These are phyloP conservation scores for Criorhina ranunculi DNA, from an alignment of 2,888 invertebrate genomes.

Conservation along the genomic window DNA sequence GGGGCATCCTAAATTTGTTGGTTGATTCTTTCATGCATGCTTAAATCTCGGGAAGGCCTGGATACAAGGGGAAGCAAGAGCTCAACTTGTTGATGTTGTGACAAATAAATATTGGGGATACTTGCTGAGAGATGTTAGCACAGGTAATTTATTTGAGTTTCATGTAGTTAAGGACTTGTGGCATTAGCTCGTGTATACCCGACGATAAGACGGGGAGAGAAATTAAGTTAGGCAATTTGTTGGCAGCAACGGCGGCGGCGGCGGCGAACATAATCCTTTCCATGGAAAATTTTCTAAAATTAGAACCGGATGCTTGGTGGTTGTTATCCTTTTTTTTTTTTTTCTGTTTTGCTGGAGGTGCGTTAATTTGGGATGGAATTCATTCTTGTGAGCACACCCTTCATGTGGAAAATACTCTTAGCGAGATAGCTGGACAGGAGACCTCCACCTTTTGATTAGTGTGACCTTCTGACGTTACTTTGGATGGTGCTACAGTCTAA, in stretches of 20 bases:
- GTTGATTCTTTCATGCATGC: constrained; percentile 6
- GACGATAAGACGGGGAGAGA: background rate
- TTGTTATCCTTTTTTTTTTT: no score
- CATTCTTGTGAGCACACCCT: no score
- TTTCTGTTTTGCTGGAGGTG: no score
- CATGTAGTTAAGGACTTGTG: constrained; percentile 16
- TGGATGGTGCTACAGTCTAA: no score
- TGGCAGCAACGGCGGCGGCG: no score
- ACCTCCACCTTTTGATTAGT: no score
- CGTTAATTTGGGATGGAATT: no score
- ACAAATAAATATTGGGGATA: constrained; percentile 40
- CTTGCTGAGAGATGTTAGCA: constrained; percentile 22
- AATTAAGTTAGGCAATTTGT: constrained; percentile 1
- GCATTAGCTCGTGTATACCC: background rate
- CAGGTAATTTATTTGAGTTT: constrained; percentile 25
- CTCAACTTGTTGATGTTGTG: constrained; percentile 38
- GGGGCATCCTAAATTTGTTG: constrained; percentile 12
- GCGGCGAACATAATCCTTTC: background rate
- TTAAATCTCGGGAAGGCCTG: background rate
- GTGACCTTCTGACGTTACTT: no score
- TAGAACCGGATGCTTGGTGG: no score
- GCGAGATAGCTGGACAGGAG: no score
- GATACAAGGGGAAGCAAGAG: background rate
- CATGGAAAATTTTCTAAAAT: no score
- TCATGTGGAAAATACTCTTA: no score